phyloP scores from a whole-genome alignment of 2,113 vertebrate species.

The Bos javanicus region DNA sequence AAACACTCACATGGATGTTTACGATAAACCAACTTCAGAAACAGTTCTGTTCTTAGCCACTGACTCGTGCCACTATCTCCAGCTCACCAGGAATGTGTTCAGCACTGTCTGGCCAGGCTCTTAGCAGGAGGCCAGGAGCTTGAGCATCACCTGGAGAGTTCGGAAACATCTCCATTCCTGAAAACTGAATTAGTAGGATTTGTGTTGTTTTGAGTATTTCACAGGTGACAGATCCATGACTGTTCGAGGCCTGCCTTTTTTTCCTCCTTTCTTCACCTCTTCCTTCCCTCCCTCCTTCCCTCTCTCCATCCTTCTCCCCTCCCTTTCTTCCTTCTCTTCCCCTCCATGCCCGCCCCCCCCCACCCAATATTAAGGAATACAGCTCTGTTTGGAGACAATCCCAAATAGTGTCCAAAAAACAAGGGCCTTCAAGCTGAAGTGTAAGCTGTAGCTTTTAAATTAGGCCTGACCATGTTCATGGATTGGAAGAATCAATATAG shows the following conservation, averaged over 20 bases:
- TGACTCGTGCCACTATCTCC: neutral
- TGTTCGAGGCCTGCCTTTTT: neutral
- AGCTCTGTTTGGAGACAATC: neutral
- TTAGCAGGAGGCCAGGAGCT: too few species aligned
- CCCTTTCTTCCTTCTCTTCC: neutral
- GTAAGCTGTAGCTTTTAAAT: neutral
- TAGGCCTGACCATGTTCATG: neutral
- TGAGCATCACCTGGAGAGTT: neutral
- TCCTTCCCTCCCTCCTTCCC: neutral
- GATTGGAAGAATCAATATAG: too few species aligned
- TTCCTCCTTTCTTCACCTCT: neutral
- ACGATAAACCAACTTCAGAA: neutral
- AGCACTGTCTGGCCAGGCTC: too few species aligned
- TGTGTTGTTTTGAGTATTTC: neutral
- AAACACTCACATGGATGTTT: neutral
- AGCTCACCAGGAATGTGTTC: neutral
- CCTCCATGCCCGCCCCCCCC: rapidly evolving
- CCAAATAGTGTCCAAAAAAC: neutral
- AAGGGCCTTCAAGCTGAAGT: neutral
- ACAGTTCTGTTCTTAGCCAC: neutral
- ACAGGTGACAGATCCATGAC: neutral
- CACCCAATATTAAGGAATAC: neutral
- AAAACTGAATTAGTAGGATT: neutral
- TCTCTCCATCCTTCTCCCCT: too few species aligned
- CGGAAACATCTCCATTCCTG: neutral